phyloP scores from a whole-genome alignment of 2,113 vertebrate genomes.

The Ondatra zibethicus region DNA sequence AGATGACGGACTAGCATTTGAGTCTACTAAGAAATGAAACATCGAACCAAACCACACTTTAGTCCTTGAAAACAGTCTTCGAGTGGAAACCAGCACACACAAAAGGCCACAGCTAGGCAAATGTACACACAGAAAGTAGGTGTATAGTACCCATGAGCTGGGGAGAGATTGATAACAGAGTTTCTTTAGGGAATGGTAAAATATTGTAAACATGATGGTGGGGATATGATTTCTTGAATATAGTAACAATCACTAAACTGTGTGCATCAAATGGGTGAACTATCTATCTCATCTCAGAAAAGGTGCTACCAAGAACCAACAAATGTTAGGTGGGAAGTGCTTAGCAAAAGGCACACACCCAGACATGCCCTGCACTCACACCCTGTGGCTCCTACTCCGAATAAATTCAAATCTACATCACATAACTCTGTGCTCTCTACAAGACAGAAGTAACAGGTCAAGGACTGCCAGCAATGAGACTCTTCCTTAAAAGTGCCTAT shows the following conservation, averaged over 20 bases:
- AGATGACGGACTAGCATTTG: too few species aligned
- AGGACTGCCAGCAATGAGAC: rapidly evolving
- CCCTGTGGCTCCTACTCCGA: rapidly evolving
- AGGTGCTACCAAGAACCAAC: rapidly evolving
- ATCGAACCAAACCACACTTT: neutral
- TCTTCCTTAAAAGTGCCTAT: neutral
- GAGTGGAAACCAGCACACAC: rapidly evolving
- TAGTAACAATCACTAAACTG: rapidly evolving
- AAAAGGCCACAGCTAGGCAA: rapidly evolving
- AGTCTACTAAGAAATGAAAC: too few species aligned
- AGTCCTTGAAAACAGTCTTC: neutral
- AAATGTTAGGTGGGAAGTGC: neutral
- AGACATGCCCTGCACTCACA: rapidly evolving
- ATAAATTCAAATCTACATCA: neutral
- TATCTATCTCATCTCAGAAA: too few species aligned
- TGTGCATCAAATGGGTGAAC: rapidly evolving
- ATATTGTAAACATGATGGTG: neutral
- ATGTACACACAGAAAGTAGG: rapidly evolving
- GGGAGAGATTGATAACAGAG: neutral
- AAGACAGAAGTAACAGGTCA: neutral
- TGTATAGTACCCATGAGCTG: neutral
- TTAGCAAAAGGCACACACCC: neutral
- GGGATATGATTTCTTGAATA: neutral
- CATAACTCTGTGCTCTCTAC: rapidly evolving
- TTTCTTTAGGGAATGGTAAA: neutral